phyloP scores from a whole-genome alignment of 2,888 invertebrate species.

The Microctonus aethiopoides region DNA sequence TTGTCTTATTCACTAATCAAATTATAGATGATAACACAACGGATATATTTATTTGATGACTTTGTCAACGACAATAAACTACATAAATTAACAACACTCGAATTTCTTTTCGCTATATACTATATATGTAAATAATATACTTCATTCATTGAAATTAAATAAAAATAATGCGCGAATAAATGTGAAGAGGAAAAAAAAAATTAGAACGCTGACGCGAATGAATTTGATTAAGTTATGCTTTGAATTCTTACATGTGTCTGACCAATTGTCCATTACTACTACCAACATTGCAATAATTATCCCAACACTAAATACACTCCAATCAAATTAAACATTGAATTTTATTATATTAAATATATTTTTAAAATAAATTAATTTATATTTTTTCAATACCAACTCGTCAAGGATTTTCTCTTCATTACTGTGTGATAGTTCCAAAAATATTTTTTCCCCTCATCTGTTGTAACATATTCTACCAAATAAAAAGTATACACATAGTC shows the following conservation, averaged over 20 bases:
- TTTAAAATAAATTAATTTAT: too few species aligned
- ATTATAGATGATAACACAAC: slow-evolving; percentile 1
- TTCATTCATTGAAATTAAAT: neutral
- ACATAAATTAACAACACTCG: too few species aligned
- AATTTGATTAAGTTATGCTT: neutral
- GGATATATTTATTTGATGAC: neutral
- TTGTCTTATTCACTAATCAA: slow-evolving; percentile 6
- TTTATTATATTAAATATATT: too few species aligned
- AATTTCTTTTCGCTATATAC: neutral
- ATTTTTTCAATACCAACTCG: too few species aligned
- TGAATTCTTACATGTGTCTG: neutral
- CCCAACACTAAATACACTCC: too few species aligned
- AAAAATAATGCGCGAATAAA: neutral
- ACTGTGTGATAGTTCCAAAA: neutral
- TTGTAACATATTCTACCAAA: neutral
- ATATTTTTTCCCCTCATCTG: neutral
- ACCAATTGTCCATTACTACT: neutral
- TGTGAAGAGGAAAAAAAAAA: neutral
- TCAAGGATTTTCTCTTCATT: too few species aligned
- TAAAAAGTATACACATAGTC: too few species aligned
- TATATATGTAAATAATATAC: neutral
- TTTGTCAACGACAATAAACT: neutral
- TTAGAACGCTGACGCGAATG: neutral
- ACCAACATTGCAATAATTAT: neutral
- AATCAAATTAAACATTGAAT: too few species aligned